Evolutionary conservation across 2,797 vertebrate genomes (phyloP).

Genomic region (Crocodylus rhombifer): DNA sequence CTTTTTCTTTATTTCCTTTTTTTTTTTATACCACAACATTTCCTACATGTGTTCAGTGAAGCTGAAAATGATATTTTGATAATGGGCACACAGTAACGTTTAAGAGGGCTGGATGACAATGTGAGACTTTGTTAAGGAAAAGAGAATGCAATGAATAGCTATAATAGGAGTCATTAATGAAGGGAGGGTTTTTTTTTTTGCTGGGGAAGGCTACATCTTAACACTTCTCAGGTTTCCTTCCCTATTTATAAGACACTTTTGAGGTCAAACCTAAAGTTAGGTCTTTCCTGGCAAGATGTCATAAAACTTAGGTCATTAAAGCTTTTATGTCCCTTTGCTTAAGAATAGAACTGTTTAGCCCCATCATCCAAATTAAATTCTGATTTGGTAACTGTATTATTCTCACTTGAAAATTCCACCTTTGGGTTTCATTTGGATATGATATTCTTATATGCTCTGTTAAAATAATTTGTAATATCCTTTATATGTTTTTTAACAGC

Average conservation of each 20-base stretch:
- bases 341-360: not conserved
- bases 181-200: constrained; percentile 65
- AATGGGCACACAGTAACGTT: constrained; percentile 81
- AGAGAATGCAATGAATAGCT: constrained; percentile 80
- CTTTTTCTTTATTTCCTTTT: constrained; percentile 48
- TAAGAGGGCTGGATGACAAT: constrained; percentile 80
- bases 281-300: constrained; percentile 49
- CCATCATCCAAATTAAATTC: not conserved
- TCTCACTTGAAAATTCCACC: not conserved
- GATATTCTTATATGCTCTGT: not conserved
- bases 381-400: not conserved
- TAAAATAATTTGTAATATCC: not conserved
- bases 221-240: constrained; percentile 77
- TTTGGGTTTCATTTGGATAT: not conserved
- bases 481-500: not conserved
- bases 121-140: constrained; percentile 83
- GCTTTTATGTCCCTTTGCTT: not conserved
- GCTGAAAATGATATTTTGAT: constrained; percentile 86
- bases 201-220: constrained; percentile 57
- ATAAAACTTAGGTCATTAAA: constrained; percentile 33
- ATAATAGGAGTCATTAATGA: constrained; percentile 82
- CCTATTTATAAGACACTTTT: constrained; percentile 77
- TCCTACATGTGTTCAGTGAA: constrained; percentile 83
- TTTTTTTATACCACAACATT: constrained; percentile 76
- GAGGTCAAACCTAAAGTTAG: constrained; percentile 70